A percentile compares a stretch with the other conserved stretches of the same genome.
Evolutionary conservation across 2,113 vertebrate genomes (phyloP).

Genomic region (Climacteris rufus): DNA sequence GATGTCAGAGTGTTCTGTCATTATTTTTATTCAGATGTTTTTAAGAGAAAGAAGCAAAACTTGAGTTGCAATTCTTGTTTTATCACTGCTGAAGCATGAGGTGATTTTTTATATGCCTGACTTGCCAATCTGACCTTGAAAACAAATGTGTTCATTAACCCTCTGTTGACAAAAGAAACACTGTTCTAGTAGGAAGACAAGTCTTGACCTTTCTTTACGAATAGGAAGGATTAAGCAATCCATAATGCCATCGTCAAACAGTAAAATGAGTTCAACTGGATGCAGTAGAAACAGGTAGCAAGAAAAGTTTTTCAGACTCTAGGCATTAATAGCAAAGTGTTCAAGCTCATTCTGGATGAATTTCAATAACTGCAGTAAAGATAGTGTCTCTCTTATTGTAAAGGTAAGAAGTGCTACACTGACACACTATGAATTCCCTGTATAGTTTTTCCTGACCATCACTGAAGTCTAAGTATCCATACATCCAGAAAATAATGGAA

Average conservation of each 20-base stretch:
- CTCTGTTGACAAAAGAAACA: not conserved
- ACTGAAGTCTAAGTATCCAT: not conserved
- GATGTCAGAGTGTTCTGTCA: not conserved
- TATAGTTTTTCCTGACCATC: not conserved
- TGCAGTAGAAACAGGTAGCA: not conserved
- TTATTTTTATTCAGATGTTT: constrained; percentile 20
- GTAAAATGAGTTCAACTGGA: not conserved
- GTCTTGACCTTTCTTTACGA: not conserved
- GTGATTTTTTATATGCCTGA: constrained; percentile 13
- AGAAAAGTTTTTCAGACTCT: not conserved
- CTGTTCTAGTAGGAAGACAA: not conserved
- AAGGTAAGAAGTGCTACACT: not conserved
- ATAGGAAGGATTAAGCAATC: not conserved
- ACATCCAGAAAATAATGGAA: not conserved
- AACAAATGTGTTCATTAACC: constrained; percentile 21
- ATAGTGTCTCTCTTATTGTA: not conserved
- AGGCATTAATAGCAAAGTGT: not conserved
- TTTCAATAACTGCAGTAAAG: not conserved
- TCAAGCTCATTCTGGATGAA: not conserved
- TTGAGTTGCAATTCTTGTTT: not conserved
- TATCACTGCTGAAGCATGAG: not conserved
- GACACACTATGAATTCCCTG: not conserved
- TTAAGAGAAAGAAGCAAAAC: constrained; percentile 16
- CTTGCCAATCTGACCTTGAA: constrained; percentile 32
- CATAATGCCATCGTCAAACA: not conserved